phyloP scores from a whole-genome alignment of 1,140 invertebrate species.

The Leptopilina clavipes region DNA sequence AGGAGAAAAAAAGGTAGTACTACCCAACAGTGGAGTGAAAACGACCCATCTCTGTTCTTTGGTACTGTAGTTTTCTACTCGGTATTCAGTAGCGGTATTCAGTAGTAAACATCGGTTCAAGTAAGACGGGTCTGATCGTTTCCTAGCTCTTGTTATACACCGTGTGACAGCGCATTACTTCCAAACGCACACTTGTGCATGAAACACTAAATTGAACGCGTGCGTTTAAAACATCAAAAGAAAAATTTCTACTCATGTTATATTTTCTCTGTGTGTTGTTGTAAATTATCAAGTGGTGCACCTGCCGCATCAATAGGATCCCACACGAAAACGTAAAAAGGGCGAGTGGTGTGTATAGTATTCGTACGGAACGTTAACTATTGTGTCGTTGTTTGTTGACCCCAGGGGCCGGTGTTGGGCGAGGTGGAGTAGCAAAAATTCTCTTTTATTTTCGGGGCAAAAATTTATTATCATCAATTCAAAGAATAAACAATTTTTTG shows the following conservation, averaged over 20 bases:
- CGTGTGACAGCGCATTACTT: not conserved
- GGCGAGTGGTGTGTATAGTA: not conserved
- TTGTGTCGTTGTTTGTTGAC: slow-evolving; percentile 24
- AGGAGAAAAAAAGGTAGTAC: too few relatives aligned
- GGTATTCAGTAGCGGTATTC: slow-evolving; percentile 16
- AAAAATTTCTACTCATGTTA: not conserved
- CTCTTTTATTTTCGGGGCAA: not conserved
- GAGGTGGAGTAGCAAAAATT: not conserved
- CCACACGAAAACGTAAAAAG: not conserved
- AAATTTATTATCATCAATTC: too few relatives aligned
- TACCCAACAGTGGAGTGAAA: not conserved
- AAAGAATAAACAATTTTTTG: not conserved
- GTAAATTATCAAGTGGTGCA: not conserved
- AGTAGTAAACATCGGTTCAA: slow-evolving; percentile 14
- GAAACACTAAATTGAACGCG: not conserved
- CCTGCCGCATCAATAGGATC: slow-evolving; percentile 6
- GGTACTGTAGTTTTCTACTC: slow-evolving; percentile 2
- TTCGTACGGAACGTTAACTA: not conserved
- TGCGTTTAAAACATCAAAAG: not conserved
- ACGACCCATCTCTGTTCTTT: not conserved
- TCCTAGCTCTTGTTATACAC: too few relatives aligned
- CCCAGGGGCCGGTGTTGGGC: slow-evolving; percentile 19
- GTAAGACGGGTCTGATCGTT: not conserved
- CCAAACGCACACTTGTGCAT: not conserved
- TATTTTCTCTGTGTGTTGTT: not conserved